A percentile compares a stretch with the other conserved stretches of the same genome.
Evolutionary conservation across 2,113 vertebrate genomes (phyloP).

Genomic region (Corythoichthys haematopterus): DNA sequence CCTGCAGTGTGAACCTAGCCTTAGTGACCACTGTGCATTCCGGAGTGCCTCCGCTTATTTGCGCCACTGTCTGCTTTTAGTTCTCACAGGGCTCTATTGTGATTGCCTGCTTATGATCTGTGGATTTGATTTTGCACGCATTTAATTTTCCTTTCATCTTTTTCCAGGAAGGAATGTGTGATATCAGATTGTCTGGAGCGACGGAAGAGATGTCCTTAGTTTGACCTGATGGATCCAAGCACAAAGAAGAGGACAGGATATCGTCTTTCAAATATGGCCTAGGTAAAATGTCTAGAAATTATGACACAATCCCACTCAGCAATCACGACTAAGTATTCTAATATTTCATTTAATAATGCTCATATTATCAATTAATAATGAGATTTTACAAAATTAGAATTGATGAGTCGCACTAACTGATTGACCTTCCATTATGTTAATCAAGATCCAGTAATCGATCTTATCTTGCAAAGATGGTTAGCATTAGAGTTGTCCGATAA

Average conservation of each 20-base stretch:
- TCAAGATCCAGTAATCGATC: too few species aligned
- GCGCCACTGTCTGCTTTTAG: slow-evolving; percentile 12
- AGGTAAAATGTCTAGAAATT: neutral
- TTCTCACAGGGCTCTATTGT: slow-evolving; percentile 36
- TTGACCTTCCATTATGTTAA: too few species aligned
- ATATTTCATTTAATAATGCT: neutral
- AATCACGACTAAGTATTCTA: neutral
- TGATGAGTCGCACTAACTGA: neutral
- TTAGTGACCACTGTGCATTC: slow-evolving; percentile 53
- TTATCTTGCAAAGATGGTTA: too few species aligned
- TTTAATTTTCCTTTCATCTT: slow-evolving; percentile 56
- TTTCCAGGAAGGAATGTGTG: slow-evolving; percentile 39
- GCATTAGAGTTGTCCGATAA: too few species aligned
- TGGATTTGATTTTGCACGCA: slow-evolving; percentile 35
- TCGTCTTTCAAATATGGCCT: slow-evolving; percentile 10
- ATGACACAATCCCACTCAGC: neutral
- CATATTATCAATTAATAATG: too few species aligned
- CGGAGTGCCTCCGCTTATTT: slow-evolving; percentile 50
- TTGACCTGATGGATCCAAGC: slow-evolving; percentile 35
- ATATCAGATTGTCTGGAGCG: slow-evolving; percentile 38
- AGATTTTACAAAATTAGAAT: neutral
- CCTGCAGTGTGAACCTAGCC: too few species aligned
- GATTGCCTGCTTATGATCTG: slow-evolving; percentile 44
- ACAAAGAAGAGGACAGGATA: slow-evolving; percentile 4
- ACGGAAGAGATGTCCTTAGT: slow-evolving; percentile 34